A percentile compares a stretch with the other conserved stretches of the same genome.
Conservation (phyloP, 2,113 vertebrate species). For the Odocoileus virginianus region DNA sequence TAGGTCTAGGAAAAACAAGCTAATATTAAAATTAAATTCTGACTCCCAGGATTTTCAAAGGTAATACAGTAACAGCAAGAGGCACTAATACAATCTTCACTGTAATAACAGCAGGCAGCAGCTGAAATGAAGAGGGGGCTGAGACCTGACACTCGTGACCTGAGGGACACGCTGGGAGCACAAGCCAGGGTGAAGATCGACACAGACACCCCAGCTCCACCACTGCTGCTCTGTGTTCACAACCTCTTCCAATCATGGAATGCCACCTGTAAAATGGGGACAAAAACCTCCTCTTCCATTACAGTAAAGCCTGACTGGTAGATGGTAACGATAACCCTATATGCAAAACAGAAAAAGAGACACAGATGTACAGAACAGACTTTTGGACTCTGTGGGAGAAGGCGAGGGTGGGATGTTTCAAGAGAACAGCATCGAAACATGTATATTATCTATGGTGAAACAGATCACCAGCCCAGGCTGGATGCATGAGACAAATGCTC, state of each 20-base stretch:
- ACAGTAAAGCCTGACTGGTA: not conserved
- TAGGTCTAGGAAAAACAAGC: not conserved
- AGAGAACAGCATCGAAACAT: too few relatives aligned
- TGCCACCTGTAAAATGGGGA: not conserved
- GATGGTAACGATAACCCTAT: too few relatives aligned
- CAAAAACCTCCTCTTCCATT: not conserved
- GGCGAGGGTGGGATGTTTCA: too few relatives aligned
- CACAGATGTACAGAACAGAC: too few relatives aligned
- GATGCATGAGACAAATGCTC: too few relatives aligned
- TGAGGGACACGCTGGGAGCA: not conserved
- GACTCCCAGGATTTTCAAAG: not conserved
- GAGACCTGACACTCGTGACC: too few relatives aligned
- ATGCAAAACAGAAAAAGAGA: too few relatives aligned
- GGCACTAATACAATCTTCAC: not conserved
- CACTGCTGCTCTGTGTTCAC: fast-evolving
- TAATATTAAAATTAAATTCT: slow-evolving; percentile 5
- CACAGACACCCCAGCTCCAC: fast-evolving
- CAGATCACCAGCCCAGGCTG: too few relatives aligned
- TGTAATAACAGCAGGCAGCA: not conserved
- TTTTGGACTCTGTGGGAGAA: too few relatives aligned
- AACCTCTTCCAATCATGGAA: not conserved
- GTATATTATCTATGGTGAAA: too few relatives aligned
- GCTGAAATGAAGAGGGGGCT: too few relatives aligned
- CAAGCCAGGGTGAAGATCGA: not conserved
- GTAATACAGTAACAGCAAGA: not conserved